Evolutionary conservation across 2,888 invertebrate species (phyloP).

Genomic region (Cryptophagus acutangulus): DNA sequence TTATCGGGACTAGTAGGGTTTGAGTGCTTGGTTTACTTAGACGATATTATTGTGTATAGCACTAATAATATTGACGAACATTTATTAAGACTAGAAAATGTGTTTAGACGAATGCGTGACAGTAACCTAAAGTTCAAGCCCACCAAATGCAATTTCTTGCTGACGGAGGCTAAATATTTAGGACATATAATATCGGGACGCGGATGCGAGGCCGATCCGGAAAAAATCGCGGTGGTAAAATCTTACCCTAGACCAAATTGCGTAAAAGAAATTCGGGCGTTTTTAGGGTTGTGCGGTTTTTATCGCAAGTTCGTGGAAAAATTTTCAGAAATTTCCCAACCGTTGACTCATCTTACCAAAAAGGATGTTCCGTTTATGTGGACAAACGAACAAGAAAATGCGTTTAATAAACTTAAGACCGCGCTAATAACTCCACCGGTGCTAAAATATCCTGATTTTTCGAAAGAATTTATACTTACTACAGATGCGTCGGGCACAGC

Average conservation of each 20-base stretch:
- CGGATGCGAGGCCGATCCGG: slow-evolving; percentile 2
- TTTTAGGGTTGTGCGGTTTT: slow-evolving; percentile 1
- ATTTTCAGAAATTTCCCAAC: slow-evolving; percentile 6
- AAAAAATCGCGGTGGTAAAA: slow-evolving; percentile 1
- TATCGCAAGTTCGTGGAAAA: slow-evolving; percentile 5
- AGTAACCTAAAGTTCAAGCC: slow-evolving; percentile 1
- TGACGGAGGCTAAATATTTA: slow-evolving; percentile 8
- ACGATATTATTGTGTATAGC: no score
- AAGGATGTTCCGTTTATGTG: slow-evolving; percentile 4
- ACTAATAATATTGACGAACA: no score
- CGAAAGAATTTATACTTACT: slow-evolving; percentile 7
- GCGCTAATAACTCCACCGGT: slow-evolving; percentile 12
- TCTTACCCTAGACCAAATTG: slow-evolving; percentile 4
- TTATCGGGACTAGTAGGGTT: neutral
- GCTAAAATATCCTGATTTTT: slow-evolving; percentile 15
- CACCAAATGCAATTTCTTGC: no score
- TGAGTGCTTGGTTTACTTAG: slow-evolving; percentile 17
- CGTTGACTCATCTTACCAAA: slow-evolving; percentile 2
- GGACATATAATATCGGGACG: slow-evolving; percentile 1
- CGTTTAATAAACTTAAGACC: slow-evolving; percentile 20
- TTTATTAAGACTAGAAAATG: no score
- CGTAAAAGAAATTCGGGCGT: slow-evolving; percentile 3
- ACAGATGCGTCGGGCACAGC: slow-evolving; percentile 9
- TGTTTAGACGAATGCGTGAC: neutral
- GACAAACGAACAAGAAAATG: slow-evolving; percentile 1